A percentile compares a stretch with the other conserved stretches of the same genome.
Evolutionary conservation across 2,797 vertebrate species (phyloP).

Genomic region (Acropternis orthonyx): DNA sequence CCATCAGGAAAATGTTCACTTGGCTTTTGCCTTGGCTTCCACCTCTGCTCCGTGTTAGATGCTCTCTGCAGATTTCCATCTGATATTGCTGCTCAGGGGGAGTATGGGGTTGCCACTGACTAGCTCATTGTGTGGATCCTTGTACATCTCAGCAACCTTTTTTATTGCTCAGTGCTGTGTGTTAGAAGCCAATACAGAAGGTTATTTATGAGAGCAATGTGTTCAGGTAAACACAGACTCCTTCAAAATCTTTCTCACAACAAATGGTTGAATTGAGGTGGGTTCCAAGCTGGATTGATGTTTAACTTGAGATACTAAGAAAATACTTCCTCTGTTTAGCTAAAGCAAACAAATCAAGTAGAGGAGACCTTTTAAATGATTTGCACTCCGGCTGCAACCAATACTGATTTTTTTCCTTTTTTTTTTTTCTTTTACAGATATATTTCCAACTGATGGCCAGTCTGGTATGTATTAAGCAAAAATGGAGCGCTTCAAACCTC

Average conservation of each 20-base stretch:
- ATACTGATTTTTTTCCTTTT: background rate
- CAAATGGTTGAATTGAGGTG: conserved; percentile 20
- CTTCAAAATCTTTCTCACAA: background rate
- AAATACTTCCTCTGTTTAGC: conserved; percentile 60
- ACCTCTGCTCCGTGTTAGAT: background rate
- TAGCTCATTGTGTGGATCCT: background rate
- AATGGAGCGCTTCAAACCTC: background rate
- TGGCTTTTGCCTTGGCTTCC: background rate
- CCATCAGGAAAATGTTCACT: background rate
- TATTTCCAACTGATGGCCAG: conserved; percentile 44
- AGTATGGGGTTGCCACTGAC: background rate
- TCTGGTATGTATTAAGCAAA: conserved; percentile 60
- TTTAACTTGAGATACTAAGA: conserved; percentile 57
- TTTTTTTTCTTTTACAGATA: conserved; percentile 40
- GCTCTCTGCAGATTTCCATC: background rate
- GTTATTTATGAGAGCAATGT: background rate
- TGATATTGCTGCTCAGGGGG: background rate
- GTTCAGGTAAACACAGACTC: background rate
- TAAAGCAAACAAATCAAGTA: conserved; percentile 37
- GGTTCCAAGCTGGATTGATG: conserved; percentile 48
- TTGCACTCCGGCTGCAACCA: background rate
- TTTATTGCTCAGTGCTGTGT: background rate
- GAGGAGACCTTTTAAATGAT: conserved; percentile 34
- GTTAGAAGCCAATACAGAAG: background rate
- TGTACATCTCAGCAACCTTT: background rate